Base-by-base conservation (phyloP, 2,113 vertebrate species). In the Pseudopodoces humilis region DNA sequence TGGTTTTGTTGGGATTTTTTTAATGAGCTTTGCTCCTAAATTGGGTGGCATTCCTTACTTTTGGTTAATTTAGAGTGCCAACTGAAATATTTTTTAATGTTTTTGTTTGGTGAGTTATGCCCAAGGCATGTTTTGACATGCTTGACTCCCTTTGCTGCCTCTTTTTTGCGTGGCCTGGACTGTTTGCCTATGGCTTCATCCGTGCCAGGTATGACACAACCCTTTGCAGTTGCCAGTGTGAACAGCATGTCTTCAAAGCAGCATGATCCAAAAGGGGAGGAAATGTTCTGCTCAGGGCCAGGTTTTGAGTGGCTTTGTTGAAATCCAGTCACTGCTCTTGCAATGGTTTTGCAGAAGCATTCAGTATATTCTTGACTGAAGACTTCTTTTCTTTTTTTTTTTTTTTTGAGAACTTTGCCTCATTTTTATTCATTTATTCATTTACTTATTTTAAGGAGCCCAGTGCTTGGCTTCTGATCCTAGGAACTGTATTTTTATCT, bases 201-300 rank as follows among this genome's bases (percentile, higher is more conserved):
- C 88, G 65, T 92, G 87, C 84, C 92, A 96, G 95, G 83, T 93
- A 80, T 92, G 90, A 97, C 88, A 92, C 75, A 90, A 92, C 20
- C 68, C 43, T 43, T 47, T 58, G 47, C 46, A 53, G 55, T 3
- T 92, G 84, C 90, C 75, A 95, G 0, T 22, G 52, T 9, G 64
- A 74, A 67, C 85, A 88, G n/a, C 50, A 30, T 75, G 90, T 62
- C 82, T 92, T 67, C 15, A 83, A 76, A 80, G 0, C 50, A 90
- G 53, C 0, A 0, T n/a, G 43, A 62, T 80, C 49, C 67, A 31
- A 63, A 74, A 83, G 27, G 69, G 58, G 25, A 92, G 76, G 28
- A 79, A 92, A 46, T 44, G 27, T 65, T 83, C 58, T 80, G 55
- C 59, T 55, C 13, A 13, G 52, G 85, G 63, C 23, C 43, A 31